Percentiles rank a stretch among this genome's conserved stretches.
Evolutionary conservation across 2,888 invertebrate genomes (phyloP).

Genomic region (Pristionchus entomophagus): DNA sequence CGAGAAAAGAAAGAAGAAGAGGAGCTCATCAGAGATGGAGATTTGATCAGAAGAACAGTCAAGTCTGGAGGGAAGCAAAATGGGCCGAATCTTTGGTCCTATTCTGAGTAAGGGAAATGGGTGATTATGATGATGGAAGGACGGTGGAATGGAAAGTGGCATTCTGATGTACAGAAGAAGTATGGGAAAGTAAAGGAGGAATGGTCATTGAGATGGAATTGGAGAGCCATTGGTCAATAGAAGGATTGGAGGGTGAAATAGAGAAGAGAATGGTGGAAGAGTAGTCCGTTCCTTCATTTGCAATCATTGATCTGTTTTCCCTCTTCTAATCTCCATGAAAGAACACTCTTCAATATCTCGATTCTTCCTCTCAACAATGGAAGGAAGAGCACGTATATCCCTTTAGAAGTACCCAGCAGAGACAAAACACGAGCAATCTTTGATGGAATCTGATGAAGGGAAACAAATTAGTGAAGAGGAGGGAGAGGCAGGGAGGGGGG

Average conservation of each 20-base stretch:
- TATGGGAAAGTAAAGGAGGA: background rate
- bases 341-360: background rate
- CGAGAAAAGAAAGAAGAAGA: background rate
- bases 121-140: too few species aligned
- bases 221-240: too few species aligned
- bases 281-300: background rate
- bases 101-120: background rate
- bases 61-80: background rate
- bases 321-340: background rate
- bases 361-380: background rate
- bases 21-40: constrained; percentile 8
- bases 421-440: background rate
- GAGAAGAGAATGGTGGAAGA: too few species aligned
- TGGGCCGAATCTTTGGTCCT: background rate
- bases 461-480: constrained; percentile 4
- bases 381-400: background rate
- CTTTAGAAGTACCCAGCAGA: background rate
- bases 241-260: too few species aligned
- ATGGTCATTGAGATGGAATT: too few species aligned
- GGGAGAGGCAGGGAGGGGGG: background rate
- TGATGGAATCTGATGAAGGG: background rate
- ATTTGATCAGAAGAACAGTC: constrained; percentile 35
- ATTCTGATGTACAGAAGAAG: too few species aligned
- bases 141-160: too few species aligned
- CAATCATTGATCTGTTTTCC: background rate